Evolutionary conservation across 2,888 invertebrate genomes (phyloP), one percentile per base, ranked within the genome.

Genomic region (Liposcelis brunnea): DNA sequence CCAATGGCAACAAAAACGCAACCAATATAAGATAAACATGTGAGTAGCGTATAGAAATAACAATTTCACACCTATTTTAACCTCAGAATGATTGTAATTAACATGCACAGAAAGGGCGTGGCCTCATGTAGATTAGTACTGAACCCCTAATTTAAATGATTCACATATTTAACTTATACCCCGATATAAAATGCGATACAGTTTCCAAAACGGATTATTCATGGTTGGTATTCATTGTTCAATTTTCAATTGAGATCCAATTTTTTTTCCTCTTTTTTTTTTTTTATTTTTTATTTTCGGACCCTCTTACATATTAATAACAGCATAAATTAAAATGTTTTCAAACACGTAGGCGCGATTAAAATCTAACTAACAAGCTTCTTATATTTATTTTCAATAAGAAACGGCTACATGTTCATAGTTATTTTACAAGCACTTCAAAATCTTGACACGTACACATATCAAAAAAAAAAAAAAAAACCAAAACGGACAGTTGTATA

Each of bases 221-320:
- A 14, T 35, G 35, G 35, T 35, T 18, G 16, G 15, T 19, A 40
- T 18, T 18, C 19, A 40, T 40, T 40, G 18, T 40, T 40, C 40
- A 40, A 40, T 40, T 40, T 40, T 40, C 40, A 40, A 40, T 40
- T 40, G 40, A 40, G 40, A 40, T 40, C 40, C 40, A 40, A 40
- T 40, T 40, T 40, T 40, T 14, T 35, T 6, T 18, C 7, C 11
- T 12, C 16, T 35, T 26, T 6, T 18, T 18, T 19, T 12, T 40
- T 35, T 26, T 26, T 26, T 26, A 6, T 26, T 26, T 26, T 14
- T 40, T 7, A 12, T 12, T 40, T 16, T 40, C 40, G 7, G 6
- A 40, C 40, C 40, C 40, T 40, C 21, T 40, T 40, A 40, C 40
- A 40, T 40, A 40, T 40, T 40, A 40, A 40, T 40, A 40, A 40